These are phyloP conservation scores for Cathartes aura DNA, from an alignment of 2,113 vertebrate species.

Conservation along the genomic window DNA sequence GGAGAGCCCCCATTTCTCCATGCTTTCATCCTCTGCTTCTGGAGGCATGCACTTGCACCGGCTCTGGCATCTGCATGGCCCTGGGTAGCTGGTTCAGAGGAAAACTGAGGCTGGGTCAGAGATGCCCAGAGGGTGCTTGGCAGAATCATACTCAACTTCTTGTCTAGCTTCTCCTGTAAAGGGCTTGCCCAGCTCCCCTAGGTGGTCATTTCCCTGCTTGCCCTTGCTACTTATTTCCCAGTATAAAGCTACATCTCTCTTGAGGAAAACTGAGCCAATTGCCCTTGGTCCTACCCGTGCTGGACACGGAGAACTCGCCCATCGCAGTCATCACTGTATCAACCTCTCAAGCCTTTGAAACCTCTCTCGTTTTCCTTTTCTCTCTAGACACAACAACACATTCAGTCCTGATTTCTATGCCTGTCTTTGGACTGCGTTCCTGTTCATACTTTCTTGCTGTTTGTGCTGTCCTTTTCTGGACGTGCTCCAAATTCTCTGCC, in stretches of 20 bases:
- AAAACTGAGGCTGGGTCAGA: background rate
- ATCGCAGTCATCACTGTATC: background rate
- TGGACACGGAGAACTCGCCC: fast-evolving
- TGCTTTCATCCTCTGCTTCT: background rate
- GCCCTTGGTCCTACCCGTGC: fast-evolving
- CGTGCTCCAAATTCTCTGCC: background rate
- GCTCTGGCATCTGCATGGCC: background rate
- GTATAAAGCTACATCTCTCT: background rate
- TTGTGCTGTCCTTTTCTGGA: background rate
- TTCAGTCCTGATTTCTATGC: background rate
- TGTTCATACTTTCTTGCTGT: background rate
- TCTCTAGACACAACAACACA: background rate
- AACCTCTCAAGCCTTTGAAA: background rate
- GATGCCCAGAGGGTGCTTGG: background rate
- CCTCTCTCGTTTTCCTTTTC: background rate
- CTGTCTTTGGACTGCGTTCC: background rate
- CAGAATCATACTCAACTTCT: background rate
- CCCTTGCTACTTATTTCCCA: background rate
- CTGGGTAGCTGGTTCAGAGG: background rate
- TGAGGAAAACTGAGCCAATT: background rate
- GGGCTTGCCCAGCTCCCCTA: background rate
- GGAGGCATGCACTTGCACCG: fast-evolving
- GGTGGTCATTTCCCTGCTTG: background rate
- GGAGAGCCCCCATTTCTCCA: background rate
- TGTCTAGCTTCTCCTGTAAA: background rate